Base-by-base conservation (phyloP, 2,888 invertebrate genomes). In the Steinernema hermaphroditum region DNA sequence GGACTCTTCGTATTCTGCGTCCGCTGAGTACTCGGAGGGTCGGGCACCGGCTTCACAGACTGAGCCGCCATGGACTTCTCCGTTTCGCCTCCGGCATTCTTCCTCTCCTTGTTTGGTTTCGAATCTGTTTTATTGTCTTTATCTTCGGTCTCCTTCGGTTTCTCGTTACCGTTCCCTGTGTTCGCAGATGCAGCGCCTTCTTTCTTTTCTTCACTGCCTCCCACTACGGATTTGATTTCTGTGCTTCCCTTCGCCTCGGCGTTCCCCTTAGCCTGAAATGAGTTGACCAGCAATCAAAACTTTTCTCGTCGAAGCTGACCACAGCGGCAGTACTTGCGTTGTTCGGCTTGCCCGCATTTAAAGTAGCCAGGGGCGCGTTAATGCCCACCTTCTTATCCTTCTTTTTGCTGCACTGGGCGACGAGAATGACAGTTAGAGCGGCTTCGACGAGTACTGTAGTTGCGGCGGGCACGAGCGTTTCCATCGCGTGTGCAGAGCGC, bases 11-110 rank as follows among this genome's bases (percentile, higher is more conserved):
- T 22, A 4, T 37, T 29, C 32, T 75, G 75, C 34, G 75, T 75
- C n/a, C 70, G 72, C 19, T 75, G 34, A 16, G 69, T 43, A 12
- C 41, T 74, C 37, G 72, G 68, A 4, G 41, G 73, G n/a, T 75
- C 75, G 0, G 73, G 73, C 34, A 74, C 69, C 4, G 57, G 70
- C n/a, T 57, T 57, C 34, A 68, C 16, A 4, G 54, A 54, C 46
- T 16, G 8, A 8, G 8, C 54, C 27, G n/a, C n/a, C 19, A 6
- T 71, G n/a, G n/a, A n/a, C n/a, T 46, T 32, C 54, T 71, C 68
- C 54, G 54, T 0, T 22, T 24, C 29, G 49, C 54, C 16, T 57
- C 71, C 43, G 24, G 27, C 62, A 24, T 57, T 72, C 29, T 72
- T 54, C 24, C 37, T 16, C 6, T 4, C 6, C 6, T 46, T 19